Conservation (phyloP, 1,140 invertebrate species). For the Schlechtendalia chinensis region DNA sequence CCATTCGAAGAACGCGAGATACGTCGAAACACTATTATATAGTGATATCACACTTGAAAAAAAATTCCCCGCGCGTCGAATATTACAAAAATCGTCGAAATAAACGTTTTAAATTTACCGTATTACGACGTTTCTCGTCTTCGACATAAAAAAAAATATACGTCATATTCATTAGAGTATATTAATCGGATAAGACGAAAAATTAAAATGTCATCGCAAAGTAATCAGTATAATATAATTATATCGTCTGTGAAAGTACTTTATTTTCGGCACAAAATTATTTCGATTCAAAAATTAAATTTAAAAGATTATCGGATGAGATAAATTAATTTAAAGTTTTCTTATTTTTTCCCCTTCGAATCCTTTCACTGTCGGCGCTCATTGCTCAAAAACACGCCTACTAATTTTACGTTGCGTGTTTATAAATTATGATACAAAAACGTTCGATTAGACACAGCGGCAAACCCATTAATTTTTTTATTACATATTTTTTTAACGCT, state of each 20-base stretch:
- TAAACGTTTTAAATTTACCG: not conserved
- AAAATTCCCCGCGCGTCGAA: too few species aligned
- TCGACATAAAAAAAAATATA: too few species aligned
- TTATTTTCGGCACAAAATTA: not conserved
- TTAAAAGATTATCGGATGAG: not conserved
- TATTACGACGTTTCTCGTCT: too few species aligned
- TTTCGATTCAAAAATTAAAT: not conserved
- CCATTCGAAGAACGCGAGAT: not conserved
- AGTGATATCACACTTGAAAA: too few species aligned
- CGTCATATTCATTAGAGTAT: too few species aligned
- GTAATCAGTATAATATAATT: too few species aligned
- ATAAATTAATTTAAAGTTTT: not conserved
- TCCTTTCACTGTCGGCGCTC: not conserved
- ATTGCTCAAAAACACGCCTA: not conserved
- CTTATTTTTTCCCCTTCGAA: too few species aligned
- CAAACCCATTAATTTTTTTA: not conserved
- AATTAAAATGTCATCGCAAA: too few species aligned
- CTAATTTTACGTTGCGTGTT: not conserved
- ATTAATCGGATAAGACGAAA: too few species aligned
- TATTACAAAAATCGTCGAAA: not conserved
- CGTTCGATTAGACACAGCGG: not conserved
- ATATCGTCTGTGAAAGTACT: not conserved
- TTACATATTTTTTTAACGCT: not conserved
- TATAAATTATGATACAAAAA: constrained; percentile 8
- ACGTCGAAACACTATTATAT: not conserved